Conservation (phyloP, 1,140 invertebrate genomes). For the Drosophila lacteicornis region DNA sequence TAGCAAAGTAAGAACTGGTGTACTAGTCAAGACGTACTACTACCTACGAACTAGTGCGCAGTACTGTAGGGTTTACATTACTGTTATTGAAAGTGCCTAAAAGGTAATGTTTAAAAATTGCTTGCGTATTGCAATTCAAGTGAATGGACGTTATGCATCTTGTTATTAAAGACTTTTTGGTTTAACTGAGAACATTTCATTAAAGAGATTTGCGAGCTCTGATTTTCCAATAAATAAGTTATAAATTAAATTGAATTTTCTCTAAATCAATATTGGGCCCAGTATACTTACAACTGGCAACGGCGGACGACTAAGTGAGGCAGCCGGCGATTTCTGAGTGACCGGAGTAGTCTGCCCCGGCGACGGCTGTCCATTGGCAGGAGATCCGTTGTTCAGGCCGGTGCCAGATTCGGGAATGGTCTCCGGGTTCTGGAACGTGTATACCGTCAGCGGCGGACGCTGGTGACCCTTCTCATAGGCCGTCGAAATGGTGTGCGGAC, state of each 20-base stretch:
- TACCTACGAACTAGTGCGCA: too few relatives aligned
- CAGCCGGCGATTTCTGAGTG: constrained; percentile 82
- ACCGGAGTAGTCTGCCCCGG: constrained; percentile 73
- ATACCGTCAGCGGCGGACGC: constrained; percentile 93
- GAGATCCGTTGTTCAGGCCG: constrained; percentile 46
- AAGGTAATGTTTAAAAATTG: too few relatives aligned
- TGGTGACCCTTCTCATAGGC: constrained; percentile 95
- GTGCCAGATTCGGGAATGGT: constrained; percentile 85
- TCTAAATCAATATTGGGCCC: too few relatives aligned
- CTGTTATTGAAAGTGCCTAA: too few relatives aligned
- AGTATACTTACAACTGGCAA: constrained; percentile 87
- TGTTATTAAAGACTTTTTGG: too few relatives aligned
- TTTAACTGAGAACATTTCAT: too few relatives aligned
- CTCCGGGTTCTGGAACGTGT: constrained; percentile 93
- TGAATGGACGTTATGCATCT: too few relatives aligned
- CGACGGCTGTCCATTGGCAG: constrained; percentile 24
- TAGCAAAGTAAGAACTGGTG: too few relatives aligned
- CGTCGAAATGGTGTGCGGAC: constrained; percentile 97
- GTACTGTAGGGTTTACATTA: too few relatives aligned
- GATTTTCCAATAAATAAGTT: neutral
- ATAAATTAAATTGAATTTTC: too few relatives aligned
- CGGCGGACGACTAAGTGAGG: constrained; percentile 86
- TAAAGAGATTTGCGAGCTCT: neutral
- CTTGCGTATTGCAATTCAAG: too few relatives aligned
- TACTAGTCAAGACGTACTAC: too few relatives aligned